phyloP scores from a whole-genome alignment of 2,113 vertebrate species.

The Corvus hawaiiensis region DNA sequence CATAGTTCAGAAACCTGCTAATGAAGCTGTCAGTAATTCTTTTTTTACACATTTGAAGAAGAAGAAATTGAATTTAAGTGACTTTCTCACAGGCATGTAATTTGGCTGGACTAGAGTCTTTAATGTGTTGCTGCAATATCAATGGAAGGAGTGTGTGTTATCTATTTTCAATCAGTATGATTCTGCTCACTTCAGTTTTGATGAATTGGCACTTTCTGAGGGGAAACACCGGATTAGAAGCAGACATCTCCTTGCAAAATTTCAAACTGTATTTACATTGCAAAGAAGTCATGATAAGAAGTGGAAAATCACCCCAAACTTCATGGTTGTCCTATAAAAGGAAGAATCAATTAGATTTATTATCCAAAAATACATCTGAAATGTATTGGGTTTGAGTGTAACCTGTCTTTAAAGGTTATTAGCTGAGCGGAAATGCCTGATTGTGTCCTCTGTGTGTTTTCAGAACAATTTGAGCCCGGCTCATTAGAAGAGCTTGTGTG shows the following conservation, averaged over 20 bases:
- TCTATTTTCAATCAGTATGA: fast-evolving
- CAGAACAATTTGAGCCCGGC: neutral
- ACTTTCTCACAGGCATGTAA: neutral
- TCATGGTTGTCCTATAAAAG: neutral
- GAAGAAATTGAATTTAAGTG: neutral
- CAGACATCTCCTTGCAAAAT: neutral
- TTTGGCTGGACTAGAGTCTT: neutral
- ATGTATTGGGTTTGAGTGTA: neutral
- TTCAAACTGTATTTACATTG: neutral
- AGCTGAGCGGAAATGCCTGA: neutral
- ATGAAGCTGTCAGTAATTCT: neutral
- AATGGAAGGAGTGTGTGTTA: neutral
- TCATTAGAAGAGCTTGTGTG: neutral
- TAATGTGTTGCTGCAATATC: neutral
- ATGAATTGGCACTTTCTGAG: neutral
- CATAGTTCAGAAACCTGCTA: neutral
- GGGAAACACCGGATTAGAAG: neutral
- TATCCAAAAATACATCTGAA: neutral
- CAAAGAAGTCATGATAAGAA: neutral
- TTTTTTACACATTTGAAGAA: neutral
- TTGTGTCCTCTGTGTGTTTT: neutral
- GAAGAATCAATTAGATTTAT: neutral
- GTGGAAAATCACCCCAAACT: neutral
- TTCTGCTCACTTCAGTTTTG: neutral
- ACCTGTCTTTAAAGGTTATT: neutral